Evolutionary conservation across 2,797 vertebrate genomes (phyloP), one percentile per base, ranked within the genome.

Genomic region (Poeciliopsis turneri): DNA sequence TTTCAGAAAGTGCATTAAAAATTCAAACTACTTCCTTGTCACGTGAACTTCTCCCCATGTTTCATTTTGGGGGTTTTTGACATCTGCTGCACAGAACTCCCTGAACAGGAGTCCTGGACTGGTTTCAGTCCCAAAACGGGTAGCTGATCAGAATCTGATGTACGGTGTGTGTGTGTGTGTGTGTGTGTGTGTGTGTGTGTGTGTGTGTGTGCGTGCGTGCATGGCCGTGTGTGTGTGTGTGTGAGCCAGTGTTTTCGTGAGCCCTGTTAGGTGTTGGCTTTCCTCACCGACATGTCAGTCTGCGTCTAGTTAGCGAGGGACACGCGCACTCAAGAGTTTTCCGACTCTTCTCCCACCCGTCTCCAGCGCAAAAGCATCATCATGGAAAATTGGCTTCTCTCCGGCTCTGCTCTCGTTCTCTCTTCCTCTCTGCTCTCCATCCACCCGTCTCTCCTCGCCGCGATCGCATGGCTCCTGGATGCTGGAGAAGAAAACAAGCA

Each of bases 351-450:
- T 85, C 59, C 66, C 82, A 89, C 85, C 90, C 91, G 86, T 92
- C 93, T 95, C 96, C 93, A 92, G 96, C 95, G 93, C 90, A 84
- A 33, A 33, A 92, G 91, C 87, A 87, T 94, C 97, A 97, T 99
- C 96, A 97, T 98, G 97, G 97, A 98, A 98, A 98, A 95, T 96
- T 97, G 97, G 97, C 92, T 82, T 25, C 28, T 71, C 57, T 87
- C 82, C 75, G n/a, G 46, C 72, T 43, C 25, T 2, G 4, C 39
- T 69, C 39, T 87, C 39, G 25, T 39, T 88, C 82, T 92, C 84
- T 87, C 82, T 84, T 78, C 79, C 74, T 86, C 33, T 33, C 33
- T 33, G 33, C 33, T 64, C 70, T 80, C 28, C 86, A 77, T 85
- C 30, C 77, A 77, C 75, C 23, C 78, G 18, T 86, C 46, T 83